Base-by-base conservation (phyloP, 2,113 vertebrate species). In the Microtus richardsoni region DNA sequence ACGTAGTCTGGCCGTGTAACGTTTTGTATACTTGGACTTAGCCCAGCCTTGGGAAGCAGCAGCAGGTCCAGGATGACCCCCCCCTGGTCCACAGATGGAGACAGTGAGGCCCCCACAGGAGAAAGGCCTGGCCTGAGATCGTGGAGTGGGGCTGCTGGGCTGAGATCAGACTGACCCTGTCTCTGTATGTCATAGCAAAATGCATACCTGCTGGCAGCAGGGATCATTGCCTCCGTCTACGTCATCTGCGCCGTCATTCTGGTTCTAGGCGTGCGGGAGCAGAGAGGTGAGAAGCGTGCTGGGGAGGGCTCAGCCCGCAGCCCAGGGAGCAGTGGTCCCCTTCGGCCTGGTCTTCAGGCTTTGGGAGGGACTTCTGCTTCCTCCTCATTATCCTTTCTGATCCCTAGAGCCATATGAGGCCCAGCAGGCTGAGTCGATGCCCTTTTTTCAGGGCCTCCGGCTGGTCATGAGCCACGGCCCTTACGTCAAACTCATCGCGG, bases 151-250 rank as follows among this genome's bases (percentile, higher is more conserved):
- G 82, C 74, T 82, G 58, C 82, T 94, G 91, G 74, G 78, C 78
- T 62, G 80, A 83, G 70, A 73, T 88, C 36, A 74, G 54, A 80
- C 94, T 95, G 84, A 96, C 71, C 30, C 60, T 90, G 8, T 77
- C 54, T 93, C 75, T 91, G 71, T 94, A 4, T 64, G 77, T 94
- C 19, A 2, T 58, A 98, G 98, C 99, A 99, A 98, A 99, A 99
- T 0, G 99, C 99, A 0, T 99, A 99, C 98, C 97, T 99, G 98
- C 96, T 99, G 0, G 99, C 99, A 0, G 99, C 99, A 0, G 99
- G 99, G 0, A 99, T 99, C 97, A 99, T 99, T 13, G 98, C 98
- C 91, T 97, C 98, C 39, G 99, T 99, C 97, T 99, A 99, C 30
- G 0, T 99, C 70, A 36, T 99, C 92, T 99, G 99, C 5, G 99